Conservation (phyloP, 2,113 vertebrate species). For the Nanorana parkeri region DNA sequence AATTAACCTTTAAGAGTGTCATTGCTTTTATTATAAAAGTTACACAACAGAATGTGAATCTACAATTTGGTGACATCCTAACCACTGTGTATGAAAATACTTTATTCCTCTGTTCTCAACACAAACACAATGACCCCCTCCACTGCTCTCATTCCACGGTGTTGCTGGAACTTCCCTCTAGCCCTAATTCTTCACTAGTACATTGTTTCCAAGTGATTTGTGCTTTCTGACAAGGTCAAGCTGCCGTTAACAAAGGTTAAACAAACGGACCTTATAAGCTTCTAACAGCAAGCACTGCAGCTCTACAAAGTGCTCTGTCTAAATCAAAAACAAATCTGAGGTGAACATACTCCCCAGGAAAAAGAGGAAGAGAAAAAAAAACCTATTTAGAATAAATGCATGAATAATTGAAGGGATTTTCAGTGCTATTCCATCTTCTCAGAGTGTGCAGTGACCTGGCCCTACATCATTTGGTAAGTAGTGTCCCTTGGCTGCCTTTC, state of each 20-base stretch:
- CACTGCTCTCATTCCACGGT: background rate
- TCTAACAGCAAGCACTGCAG: slow-evolving; percentile 67
- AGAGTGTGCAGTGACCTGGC: slow-evolving; percentile 56
- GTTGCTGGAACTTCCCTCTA: slow-evolving; percentile 10
- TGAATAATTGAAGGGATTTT: background rate
- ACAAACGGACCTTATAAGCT: slow-evolving; percentile 82
- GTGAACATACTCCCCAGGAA: slow-evolving; percentile 61
- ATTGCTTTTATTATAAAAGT: too few species aligned
- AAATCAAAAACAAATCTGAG: slow-evolving; percentile 64
- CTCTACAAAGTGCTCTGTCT: slow-evolving; percentile 62
- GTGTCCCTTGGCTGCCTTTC: background rate
- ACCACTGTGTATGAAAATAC: too few species aligned
- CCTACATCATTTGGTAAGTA: background rate
- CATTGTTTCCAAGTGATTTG: slow-evolving; percentile 80
- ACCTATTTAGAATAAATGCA: background rate
- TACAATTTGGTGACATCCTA: too few species aligned
- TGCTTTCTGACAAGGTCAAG: slow-evolving; percentile 88
- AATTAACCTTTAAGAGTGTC: too few species aligned
- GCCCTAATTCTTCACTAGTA: slow-evolving; percentile 52
- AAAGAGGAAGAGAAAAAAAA: slow-evolving; percentile 56
- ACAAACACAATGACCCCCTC: too few species aligned
- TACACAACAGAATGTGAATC: too few species aligned
- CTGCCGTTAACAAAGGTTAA: slow-evolving; percentile 89
- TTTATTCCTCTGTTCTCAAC: too few species aligned
- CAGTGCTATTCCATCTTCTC: slow-evolving; percentile 9